Evolutionary conservation across 2,797 vertebrate species (phyloP).

Genomic region (Neopelma chrysocephalum): DNA sequence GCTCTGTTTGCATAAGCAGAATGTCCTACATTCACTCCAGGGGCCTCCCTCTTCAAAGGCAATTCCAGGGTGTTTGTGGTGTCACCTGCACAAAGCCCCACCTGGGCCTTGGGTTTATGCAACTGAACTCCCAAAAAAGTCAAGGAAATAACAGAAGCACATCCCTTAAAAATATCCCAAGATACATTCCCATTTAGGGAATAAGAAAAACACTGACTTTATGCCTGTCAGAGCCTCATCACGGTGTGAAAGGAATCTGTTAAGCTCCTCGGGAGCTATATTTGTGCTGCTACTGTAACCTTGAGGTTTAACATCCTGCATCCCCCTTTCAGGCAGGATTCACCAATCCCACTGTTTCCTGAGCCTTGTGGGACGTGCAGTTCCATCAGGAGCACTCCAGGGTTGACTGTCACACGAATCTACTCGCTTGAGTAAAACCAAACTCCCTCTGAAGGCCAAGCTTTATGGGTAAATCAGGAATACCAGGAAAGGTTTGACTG

Average conservation of each 20-base stretch:
- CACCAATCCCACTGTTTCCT: background rate
- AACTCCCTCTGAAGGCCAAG: background rate
- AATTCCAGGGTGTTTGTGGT: background rate
- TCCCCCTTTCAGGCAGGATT: background rate
- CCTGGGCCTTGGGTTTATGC: background rate
- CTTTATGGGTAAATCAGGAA: background rate
- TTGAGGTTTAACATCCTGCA: background rate
- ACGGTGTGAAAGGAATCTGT: background rate
- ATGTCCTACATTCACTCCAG: background rate
- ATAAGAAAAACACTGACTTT: background rate
- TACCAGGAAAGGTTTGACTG: background rate
- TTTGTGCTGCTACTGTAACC: slow-evolving; percentile 2
- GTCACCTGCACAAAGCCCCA: background rate
- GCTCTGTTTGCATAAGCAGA: background rate
- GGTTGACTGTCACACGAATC: background rate
- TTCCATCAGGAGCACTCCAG: background rate
- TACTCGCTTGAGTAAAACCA: background rate
- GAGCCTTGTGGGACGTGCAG: background rate
- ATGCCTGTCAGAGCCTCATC: slow-evolving; percentile 23
- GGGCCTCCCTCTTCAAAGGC: background rate
- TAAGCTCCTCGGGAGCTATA: background rate
- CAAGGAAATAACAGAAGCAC: background rate
- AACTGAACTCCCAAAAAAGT: background rate
- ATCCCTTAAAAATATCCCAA: slow-evolving; percentile 1
- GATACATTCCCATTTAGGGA: background rate